A percentile compares a stretch with the other conserved stretches of the same genome.
These are phyloP conservation scores for Argyrosomus japonicus DNA, from an alignment of 2,113 vertebrate species.

Conservation along the genomic window DNA sequence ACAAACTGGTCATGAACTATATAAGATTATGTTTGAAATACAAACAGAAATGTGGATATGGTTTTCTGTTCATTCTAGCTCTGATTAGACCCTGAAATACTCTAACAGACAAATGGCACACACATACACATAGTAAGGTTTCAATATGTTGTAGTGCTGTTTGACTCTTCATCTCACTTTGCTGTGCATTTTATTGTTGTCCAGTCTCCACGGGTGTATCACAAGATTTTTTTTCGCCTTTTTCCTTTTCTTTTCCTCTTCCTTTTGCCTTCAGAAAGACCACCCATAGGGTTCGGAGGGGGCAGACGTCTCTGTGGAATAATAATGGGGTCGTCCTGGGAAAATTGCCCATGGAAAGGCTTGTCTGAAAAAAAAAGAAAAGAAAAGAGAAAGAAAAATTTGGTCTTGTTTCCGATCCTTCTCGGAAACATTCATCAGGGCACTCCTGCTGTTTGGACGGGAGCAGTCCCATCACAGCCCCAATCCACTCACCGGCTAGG, in stretches of 20 bases:
- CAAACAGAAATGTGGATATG: not conserved
- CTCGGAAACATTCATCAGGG: conserved; percentile 81
- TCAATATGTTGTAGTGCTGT: conserved; percentile 9
- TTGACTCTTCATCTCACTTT: conserved; percentile 45
- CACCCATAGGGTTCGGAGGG: conserved; percentile 84
- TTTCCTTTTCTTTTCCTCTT: conserved; percentile 75
- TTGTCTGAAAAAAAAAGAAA: conserved; percentile 74
- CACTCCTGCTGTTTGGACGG: conserved; percentile 73
- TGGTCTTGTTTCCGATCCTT: conserved; percentile 82
- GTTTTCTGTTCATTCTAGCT: not conserved
- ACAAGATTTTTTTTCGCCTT: conserved; percentile 56
- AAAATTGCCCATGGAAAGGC: conserved; percentile 83
- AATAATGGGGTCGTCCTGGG: conserved; percentile 86
- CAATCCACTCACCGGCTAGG: conserved; percentile 34
- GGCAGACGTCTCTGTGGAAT: conserved; percentile 83
- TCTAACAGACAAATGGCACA: not conserved
- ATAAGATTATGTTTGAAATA: not conserved
- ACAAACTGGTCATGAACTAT: not conserved
- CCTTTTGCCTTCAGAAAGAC: conserved; percentile 79
- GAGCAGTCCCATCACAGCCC: conserved; percentile 40
- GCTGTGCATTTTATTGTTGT: conserved; percentile 75
- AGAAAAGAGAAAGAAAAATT: conserved; percentile 79
- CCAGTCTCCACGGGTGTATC: conserved; percentile 72
- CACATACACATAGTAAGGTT: not conserved
- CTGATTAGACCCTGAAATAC: not conserved